phyloP scores from a whole-genome alignment of 2,113 vertebrate species.

The Hippoglossus stenolepis region DNA sequence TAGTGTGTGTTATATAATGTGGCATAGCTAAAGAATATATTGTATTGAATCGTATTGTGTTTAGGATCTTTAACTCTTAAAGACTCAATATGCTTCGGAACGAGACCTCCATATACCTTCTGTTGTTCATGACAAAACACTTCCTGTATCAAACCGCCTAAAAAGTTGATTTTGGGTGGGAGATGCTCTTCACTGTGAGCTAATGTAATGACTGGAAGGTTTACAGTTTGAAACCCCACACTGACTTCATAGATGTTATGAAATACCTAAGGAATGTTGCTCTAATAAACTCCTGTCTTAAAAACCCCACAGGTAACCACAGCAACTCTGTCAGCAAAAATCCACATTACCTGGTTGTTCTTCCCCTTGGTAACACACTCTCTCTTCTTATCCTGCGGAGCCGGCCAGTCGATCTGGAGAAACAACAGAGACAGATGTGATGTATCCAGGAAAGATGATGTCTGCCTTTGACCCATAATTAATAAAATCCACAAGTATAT shows the following conservation, averaged over 20 bases:
- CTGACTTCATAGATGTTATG: slow-evolving; percentile 49
- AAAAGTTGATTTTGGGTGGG: slow-evolving; percentile 56
- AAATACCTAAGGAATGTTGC: slow-evolving; percentile 11
- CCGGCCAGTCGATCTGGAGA: slow-evolving; percentile 83
- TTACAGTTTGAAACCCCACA: slow-evolving; percentile 59
- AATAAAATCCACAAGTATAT: neutral
- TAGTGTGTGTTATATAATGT: no score
- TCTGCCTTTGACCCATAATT: slow-evolving; percentile 2
- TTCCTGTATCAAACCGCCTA: slow-evolving; percentile 8
- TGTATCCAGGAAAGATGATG: neutral
- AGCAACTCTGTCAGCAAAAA: neutral
- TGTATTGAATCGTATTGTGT: neutral
- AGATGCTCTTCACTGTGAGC: slow-evolving; percentile 38
- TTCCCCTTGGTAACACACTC: slow-evolving; percentile 84
- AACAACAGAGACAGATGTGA: slow-evolving; percentile 36
- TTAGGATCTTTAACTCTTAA: no score
- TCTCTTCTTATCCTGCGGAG: slow-evolving; percentile 82
- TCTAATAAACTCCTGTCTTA: slow-evolving; percentile 21
- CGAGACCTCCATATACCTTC: neutral
- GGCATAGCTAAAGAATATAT: neutral
- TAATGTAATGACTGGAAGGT: slow-evolving; percentile 71
- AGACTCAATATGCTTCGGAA: neutral
- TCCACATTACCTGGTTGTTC: slow-evolving; percentile 83
- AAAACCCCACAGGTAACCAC: slow-evolving; percentile 5
- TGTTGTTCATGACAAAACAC: slow-evolving; percentile 13